Evolutionary conservation across 2,113 vertebrate species (phyloP), one percentile per base, ranked within the genome.

Genomic region (Ondatra zibethicus): DNA sequence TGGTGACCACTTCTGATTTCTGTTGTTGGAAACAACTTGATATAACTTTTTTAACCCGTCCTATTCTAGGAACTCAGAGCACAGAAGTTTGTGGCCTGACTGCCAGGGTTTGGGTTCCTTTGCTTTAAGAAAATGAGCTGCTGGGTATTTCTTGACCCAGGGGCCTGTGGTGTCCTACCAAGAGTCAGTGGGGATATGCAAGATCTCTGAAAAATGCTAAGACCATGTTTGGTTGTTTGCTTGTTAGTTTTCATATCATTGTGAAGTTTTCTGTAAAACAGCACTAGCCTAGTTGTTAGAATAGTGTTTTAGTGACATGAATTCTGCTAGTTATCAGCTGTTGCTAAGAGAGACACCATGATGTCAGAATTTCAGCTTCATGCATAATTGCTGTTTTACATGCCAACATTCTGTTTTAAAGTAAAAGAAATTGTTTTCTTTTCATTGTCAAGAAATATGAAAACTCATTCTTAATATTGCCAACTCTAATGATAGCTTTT

Each of bases 61-160:
- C 93, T 93, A n/a, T 93, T 52, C 55, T 63, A 27, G 96, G 27
- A 17, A 42, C 27, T 9, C 78, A 94, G 88, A 86, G 78, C 94
- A 21, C 63, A 89, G 66, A 78, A 66, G 9, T 88, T 42, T 0
- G n/a, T 91, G 50, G 85, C 96, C 92, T 93, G 52, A 45, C 89
- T 84, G 96, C 94, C 89, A 97, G 50, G 81, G n/a, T 94, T 98
- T 95, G 94, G n/a, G 96, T 89, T 2, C 89, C 2, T 97, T 95
- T 97, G 82, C 73, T 92, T 96, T 93, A 61, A 80, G 87, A 97
- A 97, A 95, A 55, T 33, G 92, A 63, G 45, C 75, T 55, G 23
- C 58, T 55, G 12, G 50, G 42, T 29, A 90, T 13, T 55, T 47
- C 86, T 97, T 96, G 29, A 13, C 85, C 91, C 96, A 97, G 45